Evolutionary conservation across 2,113 vertebrate species (phyloP).

Genomic region (Engraulis encrasicolus): DNA sequence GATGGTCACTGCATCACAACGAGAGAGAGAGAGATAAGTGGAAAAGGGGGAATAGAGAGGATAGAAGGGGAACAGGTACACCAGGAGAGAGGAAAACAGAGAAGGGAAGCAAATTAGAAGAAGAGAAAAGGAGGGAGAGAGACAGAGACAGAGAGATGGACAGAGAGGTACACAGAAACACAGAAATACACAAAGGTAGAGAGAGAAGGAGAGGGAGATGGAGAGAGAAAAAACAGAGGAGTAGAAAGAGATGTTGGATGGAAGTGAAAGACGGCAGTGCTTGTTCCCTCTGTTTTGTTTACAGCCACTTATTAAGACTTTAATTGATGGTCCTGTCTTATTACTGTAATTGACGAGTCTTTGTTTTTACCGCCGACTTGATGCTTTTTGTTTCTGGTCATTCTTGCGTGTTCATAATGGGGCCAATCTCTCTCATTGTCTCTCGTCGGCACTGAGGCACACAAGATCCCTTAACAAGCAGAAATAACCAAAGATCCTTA

Average conservation of each 20-base stretch:
- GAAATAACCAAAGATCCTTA: background rate
- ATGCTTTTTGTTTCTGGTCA: background rate
- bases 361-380: background rate
- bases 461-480: background rate
- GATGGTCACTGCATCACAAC: too few species aligned
- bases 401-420: background rate
- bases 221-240: background rate
- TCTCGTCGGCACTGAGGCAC: background rate
- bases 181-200: too few species aligned
- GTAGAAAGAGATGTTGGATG: background rate
- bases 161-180: too few species aligned
- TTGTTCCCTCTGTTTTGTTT: background rate
- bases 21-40: too few species aligned
- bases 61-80: too few species aligned
- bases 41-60: too few species aligned
- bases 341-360: slow-evolving; percentile 59
- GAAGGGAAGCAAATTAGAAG: too few species aligned
- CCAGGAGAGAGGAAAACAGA: too few species aligned
- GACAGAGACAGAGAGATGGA: background rate
- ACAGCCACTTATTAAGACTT: too few species aligned
- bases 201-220: slow-evolving; percentile 26
- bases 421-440: too few species aligned
- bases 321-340: too few species aligned
- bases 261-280: background rate
- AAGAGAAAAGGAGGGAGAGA: background rate